Conservation (phyloP, 2,888 invertebrate species). For the Scaptomyza cyrtandrae region DNA sequence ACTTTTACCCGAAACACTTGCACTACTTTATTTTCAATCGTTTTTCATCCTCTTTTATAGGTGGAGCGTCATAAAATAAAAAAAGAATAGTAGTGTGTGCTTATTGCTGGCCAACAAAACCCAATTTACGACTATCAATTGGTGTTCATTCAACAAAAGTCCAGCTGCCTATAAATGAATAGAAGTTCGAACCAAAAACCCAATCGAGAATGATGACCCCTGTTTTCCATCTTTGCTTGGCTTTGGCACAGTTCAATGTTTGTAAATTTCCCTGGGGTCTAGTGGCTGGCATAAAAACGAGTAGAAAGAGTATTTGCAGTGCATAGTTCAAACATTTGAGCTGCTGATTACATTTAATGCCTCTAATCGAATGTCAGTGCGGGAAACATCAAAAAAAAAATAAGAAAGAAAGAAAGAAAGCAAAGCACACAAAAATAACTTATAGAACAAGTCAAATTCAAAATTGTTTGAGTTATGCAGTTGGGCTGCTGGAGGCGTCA, state of each 20-base stretch:
- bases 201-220: conserved; percentile 11
- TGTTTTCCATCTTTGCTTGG: conserved; percentile 17
- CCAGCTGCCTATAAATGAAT: not conserved
- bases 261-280: conserved; percentile 72
- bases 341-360: conserved; percentile 72
- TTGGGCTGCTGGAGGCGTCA: not conserved
- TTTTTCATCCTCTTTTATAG: not conserved
- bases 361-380: conserved; percentile 58
- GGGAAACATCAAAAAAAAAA: conserved; percentile 31
- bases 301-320: not conserved
- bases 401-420: conserved; percentile 1
- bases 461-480: conserved; percentile 16
- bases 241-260: conserved; percentile 55
- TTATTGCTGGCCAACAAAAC: conserved; percentile 4
- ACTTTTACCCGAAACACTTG: not conserved
- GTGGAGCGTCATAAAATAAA: not conserved
- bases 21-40: not conserved
- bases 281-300: conserved; percentile 18
- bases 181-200: conserved; percentile 11
- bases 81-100: not conserved
- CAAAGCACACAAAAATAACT: not conserved
- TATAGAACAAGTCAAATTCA: conserved; percentile 31
- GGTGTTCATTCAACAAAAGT: not conserved
- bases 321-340: conserved; percentile 66
- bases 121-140: conserved; percentile 29